Conservation (phyloP, 2,888 invertebrate genomes). For the Yponomeuta evonymella region DNA sequence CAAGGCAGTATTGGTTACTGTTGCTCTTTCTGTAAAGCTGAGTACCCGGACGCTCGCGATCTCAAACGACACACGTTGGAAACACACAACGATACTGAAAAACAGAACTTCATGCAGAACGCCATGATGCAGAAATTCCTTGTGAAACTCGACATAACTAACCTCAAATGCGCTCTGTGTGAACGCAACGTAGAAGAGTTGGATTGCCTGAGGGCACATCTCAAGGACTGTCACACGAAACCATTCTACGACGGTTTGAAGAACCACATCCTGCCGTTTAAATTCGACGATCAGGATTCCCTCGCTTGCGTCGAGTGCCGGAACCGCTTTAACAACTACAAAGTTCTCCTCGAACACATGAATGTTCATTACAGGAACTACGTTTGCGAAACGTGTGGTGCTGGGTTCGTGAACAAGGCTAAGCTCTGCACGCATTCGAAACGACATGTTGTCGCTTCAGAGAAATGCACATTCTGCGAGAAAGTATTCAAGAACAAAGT, state of each 20-base stretch:
- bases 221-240: conserved; percentile 34
- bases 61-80: conserved; percentile 39
- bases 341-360: conserved; percentile 43
- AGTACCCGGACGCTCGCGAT: conserved; percentile 32
- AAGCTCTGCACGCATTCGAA: conserved; percentile 38
- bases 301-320: conserved; percentile 39
- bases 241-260: conserved; percentile 37
- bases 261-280: conserved; percentile 43
- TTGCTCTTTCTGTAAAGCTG: conserved; percentile 38
- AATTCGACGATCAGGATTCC: conserved; percentile 31
- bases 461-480: conserved; percentile 50
- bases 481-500: conserved; percentile 60
- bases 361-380: conserved; percentile 39
- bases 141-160: conserved; percentile 48
- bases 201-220: conserved; percentile 35
- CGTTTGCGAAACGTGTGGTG: conserved; percentile 40
- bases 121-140: conserved; percentile 34
- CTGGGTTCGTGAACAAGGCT: conserved; percentile 37
- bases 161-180: conserved; percentile 43
- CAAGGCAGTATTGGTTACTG: conserved; percentile 39
- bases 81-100: conserved; percentile 27
- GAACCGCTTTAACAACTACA: conserved; percentile 36
- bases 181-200: conserved; percentile 26
- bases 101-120: conserved; percentile 34
- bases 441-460: conserved; percentile 41